A percentile compares a stretch with the other conserved stretches of the same genome.
Evolutionary conservation across 2,113 vertebrate species (phyloP).

Genomic region (Butastur rufipennis): DNA sequence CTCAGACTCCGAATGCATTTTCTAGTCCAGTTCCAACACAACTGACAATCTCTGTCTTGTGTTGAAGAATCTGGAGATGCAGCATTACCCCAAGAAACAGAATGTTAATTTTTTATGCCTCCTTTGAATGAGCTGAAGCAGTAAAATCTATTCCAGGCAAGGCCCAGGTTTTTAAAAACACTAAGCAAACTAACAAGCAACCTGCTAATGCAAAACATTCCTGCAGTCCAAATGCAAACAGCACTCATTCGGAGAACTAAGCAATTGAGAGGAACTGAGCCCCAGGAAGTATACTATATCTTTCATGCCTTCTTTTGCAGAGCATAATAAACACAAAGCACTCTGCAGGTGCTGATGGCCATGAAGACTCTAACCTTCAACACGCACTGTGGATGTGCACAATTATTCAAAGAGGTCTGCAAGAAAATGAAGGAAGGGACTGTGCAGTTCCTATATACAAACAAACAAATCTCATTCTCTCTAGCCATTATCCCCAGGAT

Average conservation of each 20-base stretch:
- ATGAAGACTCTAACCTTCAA: background rate
- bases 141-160: background rate
- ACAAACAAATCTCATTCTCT: background rate
- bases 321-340: background rate
- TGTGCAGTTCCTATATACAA: background rate
- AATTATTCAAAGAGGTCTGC: background rate
- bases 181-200: background rate
- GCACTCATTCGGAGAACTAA: background rate
- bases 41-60: background rate
- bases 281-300: background rate
- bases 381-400: fast-evolving
- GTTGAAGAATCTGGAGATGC: background rate
- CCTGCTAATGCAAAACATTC: background rate
- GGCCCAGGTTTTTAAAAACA: background rate
- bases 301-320: background rate
- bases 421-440: background rate
- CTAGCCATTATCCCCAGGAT: background rate
- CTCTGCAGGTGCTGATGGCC: background rate
- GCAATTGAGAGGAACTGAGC: background rate
- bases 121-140: background rate
- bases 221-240: background rate
- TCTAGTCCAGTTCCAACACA: fast-evolving
- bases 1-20: background rate
- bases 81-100: background rate
- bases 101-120: background rate